These are phyloP conservation scores for Temnothorax rugatulus DNA, from an alignment of 2,888 invertebrate genomes.

Conservation along the genomic window DNA sequence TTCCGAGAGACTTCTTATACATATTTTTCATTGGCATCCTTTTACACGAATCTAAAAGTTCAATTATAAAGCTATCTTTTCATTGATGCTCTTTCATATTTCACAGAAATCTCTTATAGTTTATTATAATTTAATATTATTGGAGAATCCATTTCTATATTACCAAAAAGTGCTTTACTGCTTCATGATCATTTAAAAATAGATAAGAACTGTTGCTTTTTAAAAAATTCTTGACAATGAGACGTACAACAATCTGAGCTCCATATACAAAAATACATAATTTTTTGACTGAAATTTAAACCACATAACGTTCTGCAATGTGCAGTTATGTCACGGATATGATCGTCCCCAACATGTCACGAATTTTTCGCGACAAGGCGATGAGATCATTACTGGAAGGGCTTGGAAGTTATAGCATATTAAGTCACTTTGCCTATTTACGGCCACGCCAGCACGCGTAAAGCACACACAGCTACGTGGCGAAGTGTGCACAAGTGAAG, in stretches of 20 bases:
- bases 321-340: too few relatives aligned
- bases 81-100: background rate
- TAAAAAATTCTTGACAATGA: background rate
- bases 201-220: background rate
- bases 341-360: background rate
- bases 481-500: conserved; percentile 36
- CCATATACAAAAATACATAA: background rate
- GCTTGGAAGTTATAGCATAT: conserved; percentile 17
- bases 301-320: background rate
- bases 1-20: background rate
- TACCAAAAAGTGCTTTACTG: background rate
- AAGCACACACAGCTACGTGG: conserved; percentile 21
- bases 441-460: background rate
- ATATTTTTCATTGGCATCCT: background rate
- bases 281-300: background rate
- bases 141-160: too few relatives aligned
- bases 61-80: background rate
- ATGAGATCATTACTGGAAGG: conserved; percentile 30
- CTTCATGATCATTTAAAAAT: background rate
- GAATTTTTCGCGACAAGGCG: conserved; percentile 30
- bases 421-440: conserved; percentile 39
- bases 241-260: background rate
- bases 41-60: background rate
- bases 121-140: conserved; percentile 6
- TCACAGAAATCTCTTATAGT: background rate